Base-by-base conservation (phyloP, 2,797 vertebrate species). In the Tokudaia tokunoshimensis region DNA sequence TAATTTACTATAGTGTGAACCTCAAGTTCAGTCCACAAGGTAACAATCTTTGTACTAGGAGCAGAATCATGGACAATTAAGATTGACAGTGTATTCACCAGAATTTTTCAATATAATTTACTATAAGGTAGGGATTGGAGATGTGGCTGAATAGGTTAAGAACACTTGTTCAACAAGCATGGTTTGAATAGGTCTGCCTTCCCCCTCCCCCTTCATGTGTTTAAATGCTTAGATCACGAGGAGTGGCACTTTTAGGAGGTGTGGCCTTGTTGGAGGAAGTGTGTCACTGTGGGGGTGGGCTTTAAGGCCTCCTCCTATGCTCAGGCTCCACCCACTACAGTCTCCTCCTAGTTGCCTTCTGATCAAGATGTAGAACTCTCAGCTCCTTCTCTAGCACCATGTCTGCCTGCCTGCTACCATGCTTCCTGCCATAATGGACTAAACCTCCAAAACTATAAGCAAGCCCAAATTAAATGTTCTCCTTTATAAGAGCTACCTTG, bases 21-120 rank as follows among this genome's bases (percentile, higher is more conserved):
- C 57, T 55, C 74, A 94, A 90, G 86, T 80, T 85, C 50, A 57
- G 61, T 55, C 67, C 80, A 50, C 57, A 94, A 80, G 61, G 81
- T 80, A 91, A 88, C 67, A 96, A 70, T 65, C n/a, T 55, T 94
- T 79, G 10, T 44, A 57, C 1, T 92, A 31, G n/a, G 93, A 96
- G 83, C 70, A 97, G 83, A 89, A 85, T 72, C 41, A 82, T 41
- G 3, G n/a, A 22, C 12, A n/a, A 91, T 41, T 80, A 94, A 76
- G 17, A 87, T 12, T 59, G 34, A 70, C 67, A 19, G 67, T 70
- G 6, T 70, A 70, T 19, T 70, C 17, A 70, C 67, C 34, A 70
- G 15, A 20, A 1, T 72, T 72, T 37, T 37, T 72, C 70, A 72
- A 72, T 37, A 72, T 10, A 37, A 70, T 6, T 72, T 72, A 70